Evolutionary conservation across 2,888 invertebrate species (phyloP).

Genomic region (Phyllotreta striolata): DNA sequence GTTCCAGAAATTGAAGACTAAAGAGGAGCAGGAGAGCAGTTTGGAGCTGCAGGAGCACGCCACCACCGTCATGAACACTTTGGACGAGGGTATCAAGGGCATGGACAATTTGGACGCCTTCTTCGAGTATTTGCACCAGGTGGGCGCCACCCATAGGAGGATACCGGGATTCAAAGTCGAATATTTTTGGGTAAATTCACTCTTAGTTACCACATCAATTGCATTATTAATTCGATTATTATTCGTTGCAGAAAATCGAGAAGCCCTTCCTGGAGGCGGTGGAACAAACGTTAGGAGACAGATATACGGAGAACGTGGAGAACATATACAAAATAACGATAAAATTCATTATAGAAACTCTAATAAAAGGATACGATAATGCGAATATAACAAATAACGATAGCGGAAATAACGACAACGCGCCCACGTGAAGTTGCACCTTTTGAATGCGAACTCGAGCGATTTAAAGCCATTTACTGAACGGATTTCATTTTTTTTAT

Average conservation of each 20-base stretch:
- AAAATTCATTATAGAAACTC: conserved; percentile 84
- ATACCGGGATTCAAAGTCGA: conserved; percentile 87
- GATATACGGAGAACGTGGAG: conserved; percentile 89
- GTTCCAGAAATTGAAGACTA: conserved; percentile 79
- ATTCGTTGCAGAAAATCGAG: conserved; percentile 79
- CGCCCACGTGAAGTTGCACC: conserved; percentile 52
- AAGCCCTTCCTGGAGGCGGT: conserved; percentile 88
- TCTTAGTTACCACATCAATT: too few relatives aligned
- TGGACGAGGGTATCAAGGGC: conserved; percentile 88
- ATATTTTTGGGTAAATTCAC: conserved; percentile 92
- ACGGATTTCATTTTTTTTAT: conserved; percentile 37
- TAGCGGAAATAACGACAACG: conserved; percentile 48
- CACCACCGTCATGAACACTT: conserved; percentile 85
- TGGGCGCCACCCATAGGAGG: conserved; percentile 82
- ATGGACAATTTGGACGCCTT: conserved; percentile 87
- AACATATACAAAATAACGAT: conserved; percentile 88
- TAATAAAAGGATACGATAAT: conserved; percentile 79
- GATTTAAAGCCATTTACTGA: conserved; percentile 31
- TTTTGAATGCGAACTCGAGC: conserved; percentile 37
- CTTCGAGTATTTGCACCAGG: conserved; percentile 81
- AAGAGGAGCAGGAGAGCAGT: conserved; percentile 81
- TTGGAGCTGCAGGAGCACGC: conserved; percentile 88
- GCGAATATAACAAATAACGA: conserved; percentile 43
- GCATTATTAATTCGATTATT: too few relatives aligned
- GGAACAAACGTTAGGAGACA: conserved; percentile 83